Base-by-base conservation (phyloP, 2,888 invertebrate species). In the Acholoe squamosa region DNA sequence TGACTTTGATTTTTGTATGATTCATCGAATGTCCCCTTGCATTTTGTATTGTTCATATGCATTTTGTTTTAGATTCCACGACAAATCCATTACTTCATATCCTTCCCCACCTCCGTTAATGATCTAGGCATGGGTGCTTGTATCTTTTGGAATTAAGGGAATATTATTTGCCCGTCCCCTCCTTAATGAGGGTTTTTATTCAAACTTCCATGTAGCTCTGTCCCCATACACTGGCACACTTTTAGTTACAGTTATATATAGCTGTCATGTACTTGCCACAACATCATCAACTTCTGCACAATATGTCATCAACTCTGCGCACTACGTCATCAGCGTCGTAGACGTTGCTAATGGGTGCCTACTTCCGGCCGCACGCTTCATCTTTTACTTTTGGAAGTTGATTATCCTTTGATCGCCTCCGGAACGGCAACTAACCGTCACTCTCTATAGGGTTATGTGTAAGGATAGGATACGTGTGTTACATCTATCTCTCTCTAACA, bases 391-490 rank as follows among this genome's bases (percentile, higher is more conserved):
- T 19, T 12, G 80, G 80, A 80, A 80, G 80, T 34, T 80, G 80
- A 43, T 80, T 80, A 43, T 80, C 25, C 80, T 80, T 80, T 80
- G 80, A 80, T 80, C 80, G n/a, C 80, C 43, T 7, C n/a, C 43
- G 19, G 16, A 43, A 80, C 33, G 43, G 16, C n/a, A 16, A 80
- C 80, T 80, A 33, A 43, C 80, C 80, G 80, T 0, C 80, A 12
- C 25, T 43, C 76, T 31, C 33, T 43, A 43, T 80, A 80, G 80
- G 14, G 43, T 43, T 80, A 34, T 14, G 80, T 43, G 34, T 80
- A 80, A 80, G 34, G 33, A 19, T n/a, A 61, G 22, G 22, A 19
- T 61, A 3, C 61, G 22, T 61, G 61, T n/a, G 43, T 61, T n/a
- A 61, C 61, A 61, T 61, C 61, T 61, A 61, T 61, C 61, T 61